Base-by-base conservation (phyloP, 1,140 invertebrate genomes). In the Caenorhabditis tropicalis region DNA sequence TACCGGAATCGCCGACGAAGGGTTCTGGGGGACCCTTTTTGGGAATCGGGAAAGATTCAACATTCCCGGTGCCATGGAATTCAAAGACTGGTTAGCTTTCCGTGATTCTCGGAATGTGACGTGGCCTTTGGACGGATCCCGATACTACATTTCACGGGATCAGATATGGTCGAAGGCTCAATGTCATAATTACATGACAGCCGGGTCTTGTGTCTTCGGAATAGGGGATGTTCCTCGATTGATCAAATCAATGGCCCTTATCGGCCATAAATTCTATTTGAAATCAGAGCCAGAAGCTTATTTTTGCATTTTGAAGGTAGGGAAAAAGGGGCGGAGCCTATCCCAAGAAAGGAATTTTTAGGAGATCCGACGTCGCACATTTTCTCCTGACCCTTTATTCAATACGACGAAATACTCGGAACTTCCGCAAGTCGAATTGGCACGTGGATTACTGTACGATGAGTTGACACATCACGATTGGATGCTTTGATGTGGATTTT, bases 81-180 rank as follows among this genome's bases (percentile, higher is more conserved):
- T 24, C 10, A 33, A 74, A 74, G 65, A 74, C 9, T 74, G 36
- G 36, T 43, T 74, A 15, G 65, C 43, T 24, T 74, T 43, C n/a
- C n/a, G 33, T 12, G 65, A 43, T 2, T 43, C 33, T 46, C 58
- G 36, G 6, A 74, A 43, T 12, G 12, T 74, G 19, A 43, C 12
- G 15, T 24, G 36, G 19, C 19, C 36, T 24, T 12, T n/a, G 0
- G n/a, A 39, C 33, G 36, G 65, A 74, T 43, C 19, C 19, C 1
- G 36, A 43, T 74, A 74, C 24, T 74, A 74, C n/a, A 74, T 74
- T 24, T 74, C 65, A 7, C 33, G 65, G n/a, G 65, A 74, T 74
- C 65, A 74, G 33, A 24, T 46, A 10, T 74, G 65, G 65, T 10
- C 19, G 4, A n/a, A 21, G 16, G 3, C 6, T 19, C 9, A 24